Conservation (phyloP, 2,888 invertebrate genomes). For the Lomographa bimaculata region DNA sequence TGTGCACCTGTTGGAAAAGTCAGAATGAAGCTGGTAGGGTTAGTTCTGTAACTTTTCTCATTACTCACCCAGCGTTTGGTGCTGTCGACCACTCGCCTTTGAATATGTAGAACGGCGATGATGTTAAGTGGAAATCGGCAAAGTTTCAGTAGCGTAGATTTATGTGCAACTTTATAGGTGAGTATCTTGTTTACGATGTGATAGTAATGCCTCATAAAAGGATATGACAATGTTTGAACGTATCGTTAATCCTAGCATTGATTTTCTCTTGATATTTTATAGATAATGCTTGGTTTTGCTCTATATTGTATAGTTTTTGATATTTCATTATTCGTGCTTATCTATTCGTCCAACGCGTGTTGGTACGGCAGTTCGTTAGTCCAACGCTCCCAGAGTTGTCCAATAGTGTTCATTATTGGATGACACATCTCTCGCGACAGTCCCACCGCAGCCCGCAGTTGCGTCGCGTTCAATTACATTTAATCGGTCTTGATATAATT, state of each 20-base stretch:
- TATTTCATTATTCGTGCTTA: too few relatives aligned
- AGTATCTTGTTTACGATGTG: conserved; percentile 9
- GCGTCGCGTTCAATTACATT: conserved; percentile 77
- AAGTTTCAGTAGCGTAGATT: conserved; percentile 1
- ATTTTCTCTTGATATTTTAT: not conserved
- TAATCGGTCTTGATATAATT: conserved; percentile 78
- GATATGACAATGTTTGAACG: not conserved
- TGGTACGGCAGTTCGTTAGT: conserved; percentile 9
- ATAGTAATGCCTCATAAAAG: conserved; percentile 9
- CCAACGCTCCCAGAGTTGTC: conserved; percentile 24
- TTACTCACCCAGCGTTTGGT: conserved; percentile 34
- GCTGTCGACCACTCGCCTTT: conserved; percentile 33
- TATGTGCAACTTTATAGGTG: conserved; percentile 9
- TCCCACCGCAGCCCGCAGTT: conserved; percentile 44
- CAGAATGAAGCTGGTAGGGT: conserved; percentile 22
- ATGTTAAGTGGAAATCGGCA: conserved; percentile 5
- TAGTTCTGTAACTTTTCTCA: conserved; percentile 39
- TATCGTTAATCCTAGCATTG: not conserved
- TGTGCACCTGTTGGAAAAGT: conserved; percentile 23
- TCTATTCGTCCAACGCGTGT: conserved; percentile 5
- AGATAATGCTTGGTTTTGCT: too few relatives aligned
- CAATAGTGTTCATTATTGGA: conserved; percentile 23
- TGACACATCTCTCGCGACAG: conserved; percentile 48
- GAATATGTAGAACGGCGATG: conserved; percentile 12
- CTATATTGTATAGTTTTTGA: too few relatives aligned